Base-by-base conservation (phyloP, 2,888 invertebrate genomes). In the Eudemis profundana region DNA sequence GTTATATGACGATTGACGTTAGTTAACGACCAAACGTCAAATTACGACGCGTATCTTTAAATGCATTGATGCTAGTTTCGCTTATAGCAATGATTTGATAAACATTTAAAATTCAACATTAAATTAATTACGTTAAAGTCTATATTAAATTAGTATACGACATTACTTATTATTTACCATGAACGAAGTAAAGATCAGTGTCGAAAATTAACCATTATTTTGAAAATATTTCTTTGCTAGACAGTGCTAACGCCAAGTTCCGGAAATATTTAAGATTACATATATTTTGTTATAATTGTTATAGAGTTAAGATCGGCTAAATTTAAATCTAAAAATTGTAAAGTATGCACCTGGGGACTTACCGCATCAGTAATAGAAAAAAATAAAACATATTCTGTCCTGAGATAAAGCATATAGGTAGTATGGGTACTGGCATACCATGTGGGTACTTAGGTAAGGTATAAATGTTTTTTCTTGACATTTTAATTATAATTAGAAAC, bases 21-120 rank as follows among this genome's bases (percentile, higher is more conserved):
- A n/a, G n/a, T n/a, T n/a, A n/a, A n/a, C n/a, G 7, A 36, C 12
- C 10, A 62, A 63, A 63, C 49, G 56, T 63, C 63, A 63, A 62
- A 33, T 21, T 17, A 51, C 60, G 49, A 33, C n/a, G 27, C 40
- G 8, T 12, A 23, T 7, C 23, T 23, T 10, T 12, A 8, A n/a
- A 12, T 8, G n/a, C 54, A 3, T 42, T 12, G 42, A 42, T 15
- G 42, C 54, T 56, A 38, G 8, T 42, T 10, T n/a, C 42, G 42
- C 7, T 29, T 3, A 8, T 10, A 33, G 12, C 33, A 8, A 1
- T 33, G 2, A 2, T 8, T 33, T 33, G 17, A 19, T 15, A n/a
- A 2, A 2, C 8, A 38, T 4, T 12, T 33, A 10, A 50, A 50
- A 33, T 8, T 12, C 10, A 33, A 29, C 15, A 17, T 10, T 50